Percentiles rank a stretch among this genome's conserved stretches.
These are phyloP conservation scores for Dryobota labecula DNA, from an alignment of 2,888 invertebrate genomes.

Conservation along the genomic window DNA sequence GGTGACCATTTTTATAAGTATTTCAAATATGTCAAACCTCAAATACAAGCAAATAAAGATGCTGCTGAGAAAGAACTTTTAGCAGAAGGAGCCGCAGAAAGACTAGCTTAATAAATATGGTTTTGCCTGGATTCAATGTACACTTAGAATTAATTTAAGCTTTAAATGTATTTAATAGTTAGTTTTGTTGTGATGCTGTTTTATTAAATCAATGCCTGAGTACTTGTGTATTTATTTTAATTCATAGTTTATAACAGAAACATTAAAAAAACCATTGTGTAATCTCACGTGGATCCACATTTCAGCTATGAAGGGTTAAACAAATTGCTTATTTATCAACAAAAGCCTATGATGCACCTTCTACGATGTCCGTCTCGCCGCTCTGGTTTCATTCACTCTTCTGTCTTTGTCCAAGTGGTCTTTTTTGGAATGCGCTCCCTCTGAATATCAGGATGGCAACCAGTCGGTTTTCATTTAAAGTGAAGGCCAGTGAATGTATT, in stretches of 20 bases:
- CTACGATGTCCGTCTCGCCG: too few species aligned
- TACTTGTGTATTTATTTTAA: slow-evolving; percentile 25
- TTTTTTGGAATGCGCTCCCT: too few species aligned
- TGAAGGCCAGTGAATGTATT: too few species aligned
- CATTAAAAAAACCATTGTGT: too few species aligned
- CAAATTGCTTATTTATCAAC: slow-evolving; percentile 10
- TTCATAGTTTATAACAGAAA: too few species aligned
- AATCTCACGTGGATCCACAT: too few species aligned
- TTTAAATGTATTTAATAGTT: slow-evolving; percentile 66
- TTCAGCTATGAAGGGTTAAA: too few species aligned
- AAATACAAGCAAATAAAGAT: slow-evolving; percentile 78
- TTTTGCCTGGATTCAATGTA: slow-evolving; percentile 35
- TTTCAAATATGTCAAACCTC: slow-evolving; percentile 84
- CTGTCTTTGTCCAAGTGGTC: too few species aligned
- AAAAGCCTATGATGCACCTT: too few species aligned
- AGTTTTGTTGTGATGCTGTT: slow-evolving; percentile 62
- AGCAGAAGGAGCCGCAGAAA: slow-evolving; percentile 87
- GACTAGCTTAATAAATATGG: slow-evolving; percentile 72
- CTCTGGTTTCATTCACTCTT: too few species aligned
- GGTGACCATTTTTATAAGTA: slow-evolving; percentile 85
- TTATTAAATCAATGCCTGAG: slow-evolving; percentile 66
- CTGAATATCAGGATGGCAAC: too few species aligned
- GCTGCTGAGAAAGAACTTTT: slow-evolving; percentile 86
- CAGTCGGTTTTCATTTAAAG: too few species aligned
- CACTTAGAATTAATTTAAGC: slow-evolving; percentile 63